Base-by-base conservation (phyloP, 1,140 invertebrate genomes). In the Orchestia grillus region DNA sequence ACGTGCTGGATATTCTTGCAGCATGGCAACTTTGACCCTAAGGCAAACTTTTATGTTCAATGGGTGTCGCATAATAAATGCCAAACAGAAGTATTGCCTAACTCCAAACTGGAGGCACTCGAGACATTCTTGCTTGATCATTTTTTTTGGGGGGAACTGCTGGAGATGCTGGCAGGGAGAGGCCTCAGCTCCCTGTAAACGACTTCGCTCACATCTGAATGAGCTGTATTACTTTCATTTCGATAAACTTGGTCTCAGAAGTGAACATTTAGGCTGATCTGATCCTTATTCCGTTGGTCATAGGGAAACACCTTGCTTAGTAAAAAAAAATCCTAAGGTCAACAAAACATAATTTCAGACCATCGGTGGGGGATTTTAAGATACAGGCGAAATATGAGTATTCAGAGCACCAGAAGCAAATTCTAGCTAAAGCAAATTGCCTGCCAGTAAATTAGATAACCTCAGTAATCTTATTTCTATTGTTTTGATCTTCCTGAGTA, bases 41-140 rank as follows among this genome's bases (percentile, higher is more conserved):
- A 90, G 88, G 88, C 88, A 41, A 90, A 90, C 88, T 90, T 90
- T 90, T 44, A 90, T 90, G 88, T 90, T 44, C 88, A 90, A 44
- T 42, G 88, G 88, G 88, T 44, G 88, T 41, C 88, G 88, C 88
- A 90, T 90, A 90, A 90, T 90, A 90, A 90, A 90, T 90, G 88
- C 41, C 43, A 42, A 41, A 44, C 41, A 41, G 88, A 44, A 43
- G 88, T 42, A 90, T 90, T 90, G 88, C 88, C 11, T 28, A 42
- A 90, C 41, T 90, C 43, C 43, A 44, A 77, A 77, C 62, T 77
- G 62, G 28, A 36, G 11, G 36, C 28, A 77, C 36, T 77, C 36
- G 28, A 77, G 62, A 77, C 62, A 77, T 77, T 77, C 62, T 15
- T 77, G 28, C 62, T 3, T n/a, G n/a, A n/a, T 23, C 62, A 36